Evolutionary conservation across 2,888 invertebrate genomes (phyloP).

Genomic region (Lepas anatifera): DNA sequence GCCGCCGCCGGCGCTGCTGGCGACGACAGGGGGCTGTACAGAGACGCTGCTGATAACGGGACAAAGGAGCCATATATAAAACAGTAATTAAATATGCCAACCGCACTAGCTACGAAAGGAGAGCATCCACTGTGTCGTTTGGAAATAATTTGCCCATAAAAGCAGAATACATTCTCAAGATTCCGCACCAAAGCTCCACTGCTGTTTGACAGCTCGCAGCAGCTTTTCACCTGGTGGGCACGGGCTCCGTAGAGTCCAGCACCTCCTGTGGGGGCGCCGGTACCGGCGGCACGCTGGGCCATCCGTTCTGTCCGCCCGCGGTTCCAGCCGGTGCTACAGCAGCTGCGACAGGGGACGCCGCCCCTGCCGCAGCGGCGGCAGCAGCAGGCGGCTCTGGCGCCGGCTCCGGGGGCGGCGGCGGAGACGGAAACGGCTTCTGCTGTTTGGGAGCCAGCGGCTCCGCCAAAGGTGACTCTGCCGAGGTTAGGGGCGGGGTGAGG

Average conservation of each 20-base stretch:
- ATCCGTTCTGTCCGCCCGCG: neutral
- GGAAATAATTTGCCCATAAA: too few species aligned
- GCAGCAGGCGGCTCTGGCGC: neutral
- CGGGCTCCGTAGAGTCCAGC: neutral
- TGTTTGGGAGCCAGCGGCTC: neutral
- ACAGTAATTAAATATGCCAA: too few species aligned
- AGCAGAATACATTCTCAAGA: too few species aligned
- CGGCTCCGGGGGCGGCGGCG: neutral
- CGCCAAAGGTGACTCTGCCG: neutral
- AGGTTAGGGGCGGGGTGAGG: neutral
- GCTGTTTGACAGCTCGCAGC: too few species aligned
- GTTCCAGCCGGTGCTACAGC: neutral
- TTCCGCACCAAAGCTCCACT: too few species aligned
- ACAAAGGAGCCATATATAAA: too few species aligned
- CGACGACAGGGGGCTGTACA: too few species aligned
- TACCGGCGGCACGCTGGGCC: neutral
- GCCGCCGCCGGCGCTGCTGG: neutral
- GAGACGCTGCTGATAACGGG: too few species aligned
- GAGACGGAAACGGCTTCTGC: neutral
- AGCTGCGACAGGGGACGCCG: neutral
- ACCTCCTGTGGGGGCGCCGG: neutral
- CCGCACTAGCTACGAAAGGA: too few species aligned
- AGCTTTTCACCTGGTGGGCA: too few species aligned
- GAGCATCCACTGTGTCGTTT: too few species aligned
- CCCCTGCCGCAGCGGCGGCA: neutral